Evolutionary conservation across 2,888 invertebrate species (phyloP).

Genomic region (Drosophila paracracens): DNA sequence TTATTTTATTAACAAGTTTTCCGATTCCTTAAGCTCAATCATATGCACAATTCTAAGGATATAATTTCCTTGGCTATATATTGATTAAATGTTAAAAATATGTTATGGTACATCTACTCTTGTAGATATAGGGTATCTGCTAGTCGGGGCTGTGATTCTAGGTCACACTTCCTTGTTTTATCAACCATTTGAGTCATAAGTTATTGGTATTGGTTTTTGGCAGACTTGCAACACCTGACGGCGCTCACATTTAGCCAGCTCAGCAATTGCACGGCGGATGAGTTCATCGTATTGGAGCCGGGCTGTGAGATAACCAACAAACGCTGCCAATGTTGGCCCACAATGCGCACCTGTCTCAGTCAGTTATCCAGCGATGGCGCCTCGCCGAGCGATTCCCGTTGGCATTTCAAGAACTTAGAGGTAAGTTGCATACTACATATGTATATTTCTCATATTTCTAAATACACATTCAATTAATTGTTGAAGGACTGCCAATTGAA

Average conservation of each 20-base stretch:
- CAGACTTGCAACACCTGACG: conserved; percentile 82
- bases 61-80: neutral
- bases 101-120: neutral
- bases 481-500: conserved; percentile 85
- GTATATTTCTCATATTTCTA: neutral
- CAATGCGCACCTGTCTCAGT: conserved; percentile 83
- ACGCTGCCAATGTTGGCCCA: conserved; percentile 85
- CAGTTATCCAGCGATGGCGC: conserved; percentile 71
- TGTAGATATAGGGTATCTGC: neutral
- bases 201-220: conserved; percentile 15
- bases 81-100: neutral
- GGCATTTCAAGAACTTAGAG: conserved; percentile 85
- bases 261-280: conserved; percentile 83
- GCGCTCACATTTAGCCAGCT: conserved; percentile 70
- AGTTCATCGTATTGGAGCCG: conserved; percentile 83
- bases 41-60: neutral
- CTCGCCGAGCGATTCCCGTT: conserved; percentile 82
- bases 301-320: conserved; percentile 85
- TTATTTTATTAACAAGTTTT: neutral
- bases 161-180: neutral
- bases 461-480: neutral
- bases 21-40: neutral
- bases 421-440: conserved; percentile 51
- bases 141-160: neutral
- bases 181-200: conserved; percentile 3